phyloP scores from a whole-genome alignment of 2,797 vertebrate species.

The Todus mexicanus region DNA sequence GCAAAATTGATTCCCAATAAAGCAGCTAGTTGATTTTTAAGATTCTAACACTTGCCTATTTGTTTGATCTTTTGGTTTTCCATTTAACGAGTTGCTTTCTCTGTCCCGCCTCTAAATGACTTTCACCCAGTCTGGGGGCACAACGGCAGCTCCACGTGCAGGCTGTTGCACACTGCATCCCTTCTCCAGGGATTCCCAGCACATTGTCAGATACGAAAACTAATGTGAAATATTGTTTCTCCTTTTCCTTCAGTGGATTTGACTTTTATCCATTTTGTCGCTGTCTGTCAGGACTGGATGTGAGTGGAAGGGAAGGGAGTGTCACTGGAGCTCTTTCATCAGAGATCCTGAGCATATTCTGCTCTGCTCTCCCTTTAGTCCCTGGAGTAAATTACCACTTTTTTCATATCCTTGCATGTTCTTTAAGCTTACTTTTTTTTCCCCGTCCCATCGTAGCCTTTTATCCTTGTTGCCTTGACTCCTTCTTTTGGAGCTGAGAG shows the following conservation, averaged over 20 bases:
- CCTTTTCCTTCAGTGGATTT: background rate
- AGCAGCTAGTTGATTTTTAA: constrained; percentile 42
- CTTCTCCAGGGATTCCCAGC: background rate
- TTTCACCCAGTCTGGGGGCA: background rate
- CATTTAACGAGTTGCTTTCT: background rate
- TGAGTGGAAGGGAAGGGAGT: background rate
- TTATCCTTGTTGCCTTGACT: background rate
- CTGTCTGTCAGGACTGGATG: background rate
- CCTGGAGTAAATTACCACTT: background rate
- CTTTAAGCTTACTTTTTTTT: background rate
- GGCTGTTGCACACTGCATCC: accelerated
- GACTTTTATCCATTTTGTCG: constrained; percentile 7
- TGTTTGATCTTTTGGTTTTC: constrained; percentile 25
- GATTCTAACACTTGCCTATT: constrained; percentile 12
- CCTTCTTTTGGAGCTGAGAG: background rate
- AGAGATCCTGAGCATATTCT: background rate
- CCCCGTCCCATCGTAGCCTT: background rate
- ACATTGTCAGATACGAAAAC: background rate
- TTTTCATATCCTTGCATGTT: background rate
- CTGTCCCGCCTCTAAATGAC: background rate
- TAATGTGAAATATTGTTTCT: background rate
- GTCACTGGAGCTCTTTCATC: background rate
- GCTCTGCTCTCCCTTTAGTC: background rate
- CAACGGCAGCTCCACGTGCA: accelerated
- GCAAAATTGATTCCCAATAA: constrained; percentile 60